Evolutionary conservation across 1,140 invertebrate species (phyloP), one percentile per base, ranked within the genome.

Genomic region (Antheraea mylitta): DNA sequence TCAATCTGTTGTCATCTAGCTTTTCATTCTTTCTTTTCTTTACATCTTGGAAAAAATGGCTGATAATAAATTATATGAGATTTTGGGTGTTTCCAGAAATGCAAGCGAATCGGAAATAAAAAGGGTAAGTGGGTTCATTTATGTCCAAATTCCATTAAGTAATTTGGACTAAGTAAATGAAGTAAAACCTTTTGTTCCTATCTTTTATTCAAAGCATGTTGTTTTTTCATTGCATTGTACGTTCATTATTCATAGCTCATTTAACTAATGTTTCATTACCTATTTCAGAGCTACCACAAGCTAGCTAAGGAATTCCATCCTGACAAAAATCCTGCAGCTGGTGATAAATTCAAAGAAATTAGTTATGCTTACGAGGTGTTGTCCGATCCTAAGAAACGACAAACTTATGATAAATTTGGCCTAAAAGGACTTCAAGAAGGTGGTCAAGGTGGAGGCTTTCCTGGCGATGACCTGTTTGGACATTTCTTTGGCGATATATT

Each of bases 281-380:
- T 53, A 53, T 91, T 92, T 86, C 81, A 97, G 96, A 95, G 95
- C 75, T 98, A 98, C 89, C 94, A 96, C 69, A 96, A 96, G 90
- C 88, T 98, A 76, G 97, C 97, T 7, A 97, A 97, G 91, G 96
- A 97, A 93, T 97, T 95, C 86, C 97, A 98, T 92, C 97, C 97
- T 19, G 97, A 98, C 79, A 98, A 97, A 85, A 98, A 98, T 89
- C 96, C 96, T 22, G 95, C 95, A 73, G 95, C 96, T 68, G 97
- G 96, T 60, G 96, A 97, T 74, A 96, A 95, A 91, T 97, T 98
- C 81, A 98, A 98, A 85, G 96, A 98, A 93, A 98, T 98, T 77
- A 96, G 96, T 68, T 97, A 96, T 86, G 97, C 97, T 7, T 97
- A 98, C 85, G 97, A 98, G 92, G 94, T 97, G 42, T 92, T 98